A percentile compares a stretch with the other conserved stretches of the same genome.
phyloP scores from a whole-genome alignment of 2,113 vertebrate species.

The Neoarius graeffei region DNA sequence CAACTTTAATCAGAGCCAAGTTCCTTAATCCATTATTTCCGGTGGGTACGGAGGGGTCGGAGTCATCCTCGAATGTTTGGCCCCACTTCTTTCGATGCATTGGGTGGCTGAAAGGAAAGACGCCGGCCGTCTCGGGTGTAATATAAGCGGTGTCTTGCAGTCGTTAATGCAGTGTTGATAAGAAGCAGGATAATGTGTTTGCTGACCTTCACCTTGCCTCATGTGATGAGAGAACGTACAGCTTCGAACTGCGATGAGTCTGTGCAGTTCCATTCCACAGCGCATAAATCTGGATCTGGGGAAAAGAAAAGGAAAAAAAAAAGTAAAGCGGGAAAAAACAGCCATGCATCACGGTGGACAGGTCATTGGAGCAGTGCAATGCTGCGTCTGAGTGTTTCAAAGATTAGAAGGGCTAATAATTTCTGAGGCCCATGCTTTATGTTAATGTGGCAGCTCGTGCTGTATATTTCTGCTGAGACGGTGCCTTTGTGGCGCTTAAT shows the following conservation, averaged over 20 bases:
- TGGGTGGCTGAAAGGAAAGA: neutral
- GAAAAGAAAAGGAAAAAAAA: neutral
- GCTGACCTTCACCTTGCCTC: constrained; percentile 62
- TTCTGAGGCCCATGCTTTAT: constrained; percentile 78
- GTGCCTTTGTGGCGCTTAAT: constrained; percentile 72
- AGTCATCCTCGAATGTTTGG: constrained; percentile 47
- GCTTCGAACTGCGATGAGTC: constrained; percentile 49
- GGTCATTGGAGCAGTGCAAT: constrained; percentile 74
- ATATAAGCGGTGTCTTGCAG: constrained; percentile 41
- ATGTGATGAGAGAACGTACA: constrained; percentile 39
- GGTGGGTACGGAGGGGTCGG: constrained; percentile 33
- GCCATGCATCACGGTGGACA: constrained; percentile 76
- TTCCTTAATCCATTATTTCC: constrained; percentile 58
- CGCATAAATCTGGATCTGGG: constrained; percentile 64
- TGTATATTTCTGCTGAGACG: constrained; percentile 77
- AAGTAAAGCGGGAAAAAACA: constrained; percentile 58
- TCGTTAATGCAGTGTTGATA: constrained; percentile 60
- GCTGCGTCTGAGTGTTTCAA: constrained; percentile 71
- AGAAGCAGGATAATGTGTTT: constrained; percentile 57
- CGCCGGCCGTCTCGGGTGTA: constrained; percentile 41
- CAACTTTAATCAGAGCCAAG: constrained; percentile 58
- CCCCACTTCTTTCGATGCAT: neutral
- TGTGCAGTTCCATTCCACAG: constrained; percentile 61
- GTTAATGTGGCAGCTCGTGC: constrained; percentile 75
- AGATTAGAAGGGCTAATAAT: constrained; percentile 80